These are phyloP conservation scores for Heloderma charlesbogerti DNA, from an alignment of 2,113 vertebrate genomes.

Conservation along the genomic window DNA sequence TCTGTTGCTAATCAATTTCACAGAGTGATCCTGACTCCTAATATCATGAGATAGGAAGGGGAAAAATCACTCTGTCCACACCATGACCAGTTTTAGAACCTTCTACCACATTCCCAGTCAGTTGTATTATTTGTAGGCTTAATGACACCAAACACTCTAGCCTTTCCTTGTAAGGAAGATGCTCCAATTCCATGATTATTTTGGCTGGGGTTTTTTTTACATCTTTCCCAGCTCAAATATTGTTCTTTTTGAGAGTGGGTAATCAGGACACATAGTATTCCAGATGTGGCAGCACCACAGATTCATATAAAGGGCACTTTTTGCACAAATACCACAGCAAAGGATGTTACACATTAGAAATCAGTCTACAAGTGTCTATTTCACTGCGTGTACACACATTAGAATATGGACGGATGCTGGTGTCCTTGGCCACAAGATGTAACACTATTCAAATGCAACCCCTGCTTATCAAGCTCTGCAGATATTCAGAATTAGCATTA, in stretches of 20 bases:
- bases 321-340: not conserved
- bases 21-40: not conserved
- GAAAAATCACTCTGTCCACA: too few relatives aligned
- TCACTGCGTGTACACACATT: not conserved
- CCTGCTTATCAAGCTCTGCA: slow-evolving; percentile 1
- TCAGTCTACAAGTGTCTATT: not conserved
- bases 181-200: too few relatives aligned
- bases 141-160: not conserved
- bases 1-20: not conserved
- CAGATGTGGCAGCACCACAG: not conserved
- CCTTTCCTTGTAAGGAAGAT: not conserved
- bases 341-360: not conserved
- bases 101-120: not conserved
- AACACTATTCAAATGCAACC: not conserved
- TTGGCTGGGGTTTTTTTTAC: not conserved
- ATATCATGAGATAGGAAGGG: too few relatives aligned
- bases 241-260: not conserved
- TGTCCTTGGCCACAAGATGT: not conserved
- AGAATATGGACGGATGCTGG: fast-evolving
- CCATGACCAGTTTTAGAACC: not conserved
- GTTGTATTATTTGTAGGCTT: not conserved
- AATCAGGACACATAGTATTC: not conserved
- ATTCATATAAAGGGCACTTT: not conserved
- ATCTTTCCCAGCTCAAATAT: not conserved
- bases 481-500: slow-evolving; percentile 17